Percentiles rank a stretch among this genome's conserved stretches.
These are phyloP conservation scores for Lomographa bimaculata DNA, from an alignment of 2,888 invertebrate genomes.

Conservation along the genomic window DNA sequence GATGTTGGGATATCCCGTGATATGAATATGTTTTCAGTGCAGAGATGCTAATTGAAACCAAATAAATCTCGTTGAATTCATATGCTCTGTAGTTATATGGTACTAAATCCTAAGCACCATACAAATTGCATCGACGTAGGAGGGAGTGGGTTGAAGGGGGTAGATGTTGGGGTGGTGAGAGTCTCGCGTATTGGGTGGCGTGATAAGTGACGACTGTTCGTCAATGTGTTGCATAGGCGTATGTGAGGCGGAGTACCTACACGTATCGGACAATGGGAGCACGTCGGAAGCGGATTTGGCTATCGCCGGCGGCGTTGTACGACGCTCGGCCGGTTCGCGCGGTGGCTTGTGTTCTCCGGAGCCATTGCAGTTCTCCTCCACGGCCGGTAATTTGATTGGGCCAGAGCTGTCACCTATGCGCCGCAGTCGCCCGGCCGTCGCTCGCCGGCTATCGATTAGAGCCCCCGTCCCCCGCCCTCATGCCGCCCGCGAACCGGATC, in stretches of 20 bases:
- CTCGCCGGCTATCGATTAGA: constrained; percentile 83
- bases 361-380: constrained; percentile 74
- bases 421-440: constrained; percentile 82
- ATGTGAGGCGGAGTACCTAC: constrained; percentile 42
- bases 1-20: too few species aligned
- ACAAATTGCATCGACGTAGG: constrained; percentile 48
- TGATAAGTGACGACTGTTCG: constrained; percentile 63
- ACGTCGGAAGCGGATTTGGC: constrained; percentile 48
- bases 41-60: constrained; percentile 1
- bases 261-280: constrained; percentile 52
- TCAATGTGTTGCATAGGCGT: constrained; percentile 60
- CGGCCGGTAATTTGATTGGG: constrained; percentile 82
- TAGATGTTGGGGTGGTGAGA: constrained; percentile 47
- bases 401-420: constrained; percentile 83
- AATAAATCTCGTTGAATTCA: neutral
- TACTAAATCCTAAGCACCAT: constrained; percentile 42
- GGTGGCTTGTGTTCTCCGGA: constrained; percentile 55
- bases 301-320: constrained; percentile 47
- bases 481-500: constrained; percentile 82
- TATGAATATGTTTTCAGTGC: too few species aligned
- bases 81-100: constrained; percentile 2
- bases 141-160: constrained; percentile 40
- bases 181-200: constrained; percentile 49
- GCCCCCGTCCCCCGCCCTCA: constrained; percentile 69
- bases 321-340: constrained; percentile 44